These are phyloP conservation scores for Pseudorhombus dupliciocellatus DNA, from an alignment of 2,113 vertebrate species.

Conservation along the genomic window DNA sequence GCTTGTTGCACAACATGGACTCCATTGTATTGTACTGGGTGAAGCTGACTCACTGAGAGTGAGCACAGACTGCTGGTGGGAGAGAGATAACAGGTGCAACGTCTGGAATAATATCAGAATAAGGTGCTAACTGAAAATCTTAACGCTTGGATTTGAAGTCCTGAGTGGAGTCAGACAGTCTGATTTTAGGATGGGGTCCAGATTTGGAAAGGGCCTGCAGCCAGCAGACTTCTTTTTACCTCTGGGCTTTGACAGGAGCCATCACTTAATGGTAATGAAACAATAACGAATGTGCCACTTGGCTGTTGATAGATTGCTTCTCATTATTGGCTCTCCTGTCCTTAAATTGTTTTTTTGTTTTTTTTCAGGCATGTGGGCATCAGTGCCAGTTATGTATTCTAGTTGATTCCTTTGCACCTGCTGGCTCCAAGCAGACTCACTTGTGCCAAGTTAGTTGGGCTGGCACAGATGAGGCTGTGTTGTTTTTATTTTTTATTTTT, in stretches of 20 bases:
- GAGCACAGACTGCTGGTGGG: not conserved
- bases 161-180: not conserved
- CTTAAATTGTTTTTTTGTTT: constrained; percentile 8
- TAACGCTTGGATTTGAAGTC: not conserved
- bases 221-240: not conserved
- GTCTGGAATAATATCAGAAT: not conserved
- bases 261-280: not conserved
- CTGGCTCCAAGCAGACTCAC: not conserved
- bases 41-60: not conserved
- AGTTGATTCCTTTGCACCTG: constrained; percentile 19
- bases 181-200: not conserved
- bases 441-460: constrained; percentile 10
- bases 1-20: not conserved
- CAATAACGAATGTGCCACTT: not conserved
- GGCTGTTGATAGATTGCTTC: not conserved
- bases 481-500: not conserved
- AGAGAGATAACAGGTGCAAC: not conserved
- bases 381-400: not conserved
- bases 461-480: not conserved
- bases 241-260: not conserved
- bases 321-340: not conserved
- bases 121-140: not conserved
- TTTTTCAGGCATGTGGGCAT: not conserved
- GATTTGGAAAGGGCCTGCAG: not conserved
- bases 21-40: not conserved